A percentile compares a stretch with the other conserved stretches of the same genome.
phyloP scores from a whole-genome alignment of 2,888 invertebrate genomes.

The Lobophora halterata region DNA sequence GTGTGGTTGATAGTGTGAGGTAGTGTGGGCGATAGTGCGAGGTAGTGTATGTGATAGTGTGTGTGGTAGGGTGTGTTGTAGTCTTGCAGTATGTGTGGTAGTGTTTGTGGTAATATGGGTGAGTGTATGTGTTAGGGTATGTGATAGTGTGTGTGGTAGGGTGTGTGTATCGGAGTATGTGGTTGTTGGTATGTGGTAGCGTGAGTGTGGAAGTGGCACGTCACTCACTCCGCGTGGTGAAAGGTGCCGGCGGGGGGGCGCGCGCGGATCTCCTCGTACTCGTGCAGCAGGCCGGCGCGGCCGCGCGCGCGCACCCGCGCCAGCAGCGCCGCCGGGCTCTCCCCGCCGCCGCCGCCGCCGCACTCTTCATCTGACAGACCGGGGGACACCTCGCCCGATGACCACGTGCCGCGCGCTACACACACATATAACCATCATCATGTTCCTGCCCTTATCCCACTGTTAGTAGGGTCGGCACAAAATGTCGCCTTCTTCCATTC shows the following conservation, averaged over 20 bases:
- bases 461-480: no score
- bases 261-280: conserved; percentile 93
- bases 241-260: conserved; percentile 94
- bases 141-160: not conserved
- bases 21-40: no score
- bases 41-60: no score
- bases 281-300: conserved; percentile 89
- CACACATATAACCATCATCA: conserved; percentile 2
- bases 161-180: no score
- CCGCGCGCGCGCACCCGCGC: conserved; percentile 88
- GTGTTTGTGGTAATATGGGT: no score
- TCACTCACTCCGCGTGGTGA: conserved; percentile 88
- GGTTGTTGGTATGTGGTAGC: not conserved
- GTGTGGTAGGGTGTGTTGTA: no score
- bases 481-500: no score
- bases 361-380: conserved; percentile 96
- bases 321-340: conserved; percentile 87
- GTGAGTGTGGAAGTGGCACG: not conserved
- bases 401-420: conserved; percentile 71
- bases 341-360: conserved; percentile 83
- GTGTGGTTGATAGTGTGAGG: no score
- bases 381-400: conserved; percentile 83
- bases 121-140: no score
- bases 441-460: no score
- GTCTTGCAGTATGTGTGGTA: no score